Evolutionary conservation across 2,113 vertebrate genomes (phyloP).

Genomic region (Montifringilla adamsi): DNA sequence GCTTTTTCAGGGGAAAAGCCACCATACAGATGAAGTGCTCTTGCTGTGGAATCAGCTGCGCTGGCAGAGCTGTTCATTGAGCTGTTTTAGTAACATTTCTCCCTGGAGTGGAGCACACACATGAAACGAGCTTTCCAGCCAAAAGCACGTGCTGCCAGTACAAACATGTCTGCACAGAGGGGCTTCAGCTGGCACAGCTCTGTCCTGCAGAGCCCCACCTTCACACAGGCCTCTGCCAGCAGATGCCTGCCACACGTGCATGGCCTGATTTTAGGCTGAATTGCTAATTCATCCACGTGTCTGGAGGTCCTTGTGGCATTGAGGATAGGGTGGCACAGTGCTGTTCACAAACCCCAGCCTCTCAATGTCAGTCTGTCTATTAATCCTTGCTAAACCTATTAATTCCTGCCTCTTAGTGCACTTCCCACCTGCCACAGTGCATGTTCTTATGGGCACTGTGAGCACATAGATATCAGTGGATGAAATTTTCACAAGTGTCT

Average conservation of each 20-base stretch:
- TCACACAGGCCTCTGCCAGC: neutral
- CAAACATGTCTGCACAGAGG: neutral
- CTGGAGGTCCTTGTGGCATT: neutral
- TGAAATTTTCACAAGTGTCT: neutral
- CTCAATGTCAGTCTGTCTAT: neutral
- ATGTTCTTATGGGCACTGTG: fast-evolving
- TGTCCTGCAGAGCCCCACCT: neutral
- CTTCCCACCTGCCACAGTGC: neutral
- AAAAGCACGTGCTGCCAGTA: neutral
- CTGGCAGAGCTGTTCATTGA: conserved; percentile 19
- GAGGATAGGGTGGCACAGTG: neutral
- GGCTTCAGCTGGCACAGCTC: neutral
- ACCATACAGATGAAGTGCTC: neutral
- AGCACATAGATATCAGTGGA: neutral
- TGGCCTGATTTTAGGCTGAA: neutral
- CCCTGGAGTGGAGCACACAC: neutral
- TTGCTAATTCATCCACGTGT: neutral
- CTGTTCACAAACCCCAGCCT: neutral
- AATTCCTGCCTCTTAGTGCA: conserved; percentile 10
- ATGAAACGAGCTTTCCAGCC: neutral
- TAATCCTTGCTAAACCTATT: conserved; percentile 54
- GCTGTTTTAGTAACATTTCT: conserved; percentile 5
- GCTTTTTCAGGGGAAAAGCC: neutral
- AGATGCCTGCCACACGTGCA: neutral
- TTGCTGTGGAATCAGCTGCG: neutral